A percentile compares a stretch with the other conserved stretches of the same genome.
These are phyloP conservation scores for Eupithecia dodoneata DNA, from an alignment of 2,888 invertebrate genomes.

Conservation along the genomic window DNA sequence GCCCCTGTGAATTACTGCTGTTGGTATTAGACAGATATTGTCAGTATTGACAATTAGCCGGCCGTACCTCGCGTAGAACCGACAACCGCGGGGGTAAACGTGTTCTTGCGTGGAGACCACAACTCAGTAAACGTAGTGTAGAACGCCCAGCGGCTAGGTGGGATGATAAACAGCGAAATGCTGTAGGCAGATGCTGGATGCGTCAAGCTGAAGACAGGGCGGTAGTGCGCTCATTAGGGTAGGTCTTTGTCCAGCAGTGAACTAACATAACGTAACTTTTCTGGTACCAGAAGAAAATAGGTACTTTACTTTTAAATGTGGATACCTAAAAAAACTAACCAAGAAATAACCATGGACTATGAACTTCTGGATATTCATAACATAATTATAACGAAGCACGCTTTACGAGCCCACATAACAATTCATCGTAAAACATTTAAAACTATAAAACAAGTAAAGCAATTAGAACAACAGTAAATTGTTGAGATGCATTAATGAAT, in stretches of 20 bases:
- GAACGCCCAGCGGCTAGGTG: too few species aligned
- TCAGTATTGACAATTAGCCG: background rate
- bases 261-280: too few species aligned
- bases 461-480: constrained; percentile 26
- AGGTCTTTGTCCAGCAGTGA: too few species aligned
- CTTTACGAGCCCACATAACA: constrained; percentile 17
- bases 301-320: background rate
- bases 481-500: constrained; percentile 19
- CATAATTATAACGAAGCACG: constrained; percentile 7
- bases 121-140: too few species aligned
- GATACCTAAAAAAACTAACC: background rate
- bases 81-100: too few species aligned
- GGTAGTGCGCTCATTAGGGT: too few species aligned
- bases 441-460: constrained; percentile 29
- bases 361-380: background rate
- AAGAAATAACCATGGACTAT: background rate
- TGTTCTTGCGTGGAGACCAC: too few species aligned
- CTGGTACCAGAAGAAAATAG: too few species aligned
- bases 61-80: too few species aligned
- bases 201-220: too few species aligned
- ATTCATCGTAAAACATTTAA: constrained; percentile 23
- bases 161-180: too few species aligned
- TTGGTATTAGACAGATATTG: background rate
- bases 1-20: constrained; percentile 10
- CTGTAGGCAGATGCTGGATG: too few species aligned